Percentiles rank a stretch among this genome's conserved stretches.
These are phyloP conservation scores for Florisuga fusca DNA, from an alignment of 2,797 vertebrate genomes.

Conservation along the genomic window DNA sequence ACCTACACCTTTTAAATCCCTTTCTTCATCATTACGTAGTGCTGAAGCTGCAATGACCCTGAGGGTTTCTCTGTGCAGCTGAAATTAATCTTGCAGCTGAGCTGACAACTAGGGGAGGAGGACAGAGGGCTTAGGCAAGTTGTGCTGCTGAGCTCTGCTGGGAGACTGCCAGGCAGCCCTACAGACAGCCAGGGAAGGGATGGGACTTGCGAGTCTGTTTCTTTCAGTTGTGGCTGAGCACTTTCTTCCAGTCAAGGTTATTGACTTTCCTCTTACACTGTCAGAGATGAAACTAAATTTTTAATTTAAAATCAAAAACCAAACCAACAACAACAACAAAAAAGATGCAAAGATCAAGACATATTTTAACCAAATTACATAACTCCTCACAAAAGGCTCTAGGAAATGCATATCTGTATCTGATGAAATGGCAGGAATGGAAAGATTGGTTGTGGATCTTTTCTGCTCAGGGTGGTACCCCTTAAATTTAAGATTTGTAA, in stretches of 20 bases:
- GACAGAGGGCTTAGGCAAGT: not conserved
- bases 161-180: not conserved
- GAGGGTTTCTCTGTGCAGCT: not conserved
- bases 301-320: not conserved
- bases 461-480: not conserved
- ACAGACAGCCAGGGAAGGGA: not conserved
- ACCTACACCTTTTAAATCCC: not conserved
- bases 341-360: not conserved
- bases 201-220: not conserved
- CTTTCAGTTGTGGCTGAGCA: not conserved
- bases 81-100: not conserved
- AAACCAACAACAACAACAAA: not conserved
- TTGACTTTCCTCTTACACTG: not conserved
- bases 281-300: not conserved
- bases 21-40: not conserved
- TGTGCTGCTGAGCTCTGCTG: rapidly evolving
- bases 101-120: rapidly evolving
- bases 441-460: not conserved
- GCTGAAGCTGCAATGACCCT: not conserved
- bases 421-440: not conserved
- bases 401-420: not conserved
- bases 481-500: not conserved
- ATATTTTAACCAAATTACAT: not conserved
- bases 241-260: not conserved
- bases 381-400: not conserved